Evolutionary conservation across 2,113 vertebrate genomes (phyloP), one percentile per base, ranked within the genome.

Genomic region (Nothocercus julius): DNA sequence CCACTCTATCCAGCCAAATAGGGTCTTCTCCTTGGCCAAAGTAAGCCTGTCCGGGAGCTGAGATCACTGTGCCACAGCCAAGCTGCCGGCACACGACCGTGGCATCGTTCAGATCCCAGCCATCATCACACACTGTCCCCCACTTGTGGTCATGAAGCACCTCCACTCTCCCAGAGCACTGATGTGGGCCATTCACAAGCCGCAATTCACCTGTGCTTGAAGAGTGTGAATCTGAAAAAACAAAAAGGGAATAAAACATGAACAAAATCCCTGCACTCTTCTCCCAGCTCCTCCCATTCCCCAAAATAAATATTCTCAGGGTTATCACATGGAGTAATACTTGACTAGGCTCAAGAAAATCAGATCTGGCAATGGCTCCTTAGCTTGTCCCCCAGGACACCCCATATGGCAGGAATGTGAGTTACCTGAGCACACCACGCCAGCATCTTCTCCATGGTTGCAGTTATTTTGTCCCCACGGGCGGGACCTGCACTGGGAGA

Each of bases 151-250:
- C 13, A n/a, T 89, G 42, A 15, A 80, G 24, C 28, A 96, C 51
- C 45, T 96, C 95, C 59, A 97, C 81, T 34, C 92, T 87, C 15
- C 97, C 95, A 0, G 76, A 47, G 2, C 97, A 97, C 75, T 5
- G 69, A 11, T 74, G 10, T 0, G 47, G 69, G 8, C 96, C 93
- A 0, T 53, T 8, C 58, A 51, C 15, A 2, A 96, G 83, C 20
- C 77, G 77, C 21, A 96, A 69, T 9, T 96, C 89, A 59, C 38
- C 40, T 28, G 70, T 75, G 8, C 56, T 58, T 76, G 62, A 28
- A 21, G 54, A 68, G 12, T 11, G 44, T 42, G 38, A 44, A 6
- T 67, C 89, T 91, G 42, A 28, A 82, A 61, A 76, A 7, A 66
- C 7, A 28, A 20, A 24, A 21, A 72, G 13, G 34, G 15, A 10